Percentiles rank a stretch among this genome's conserved stretches.
Evolutionary conservation across 2,113 vertebrate genomes (phyloP).

Genomic region (Oryctolagus cuniculus): DNA sequence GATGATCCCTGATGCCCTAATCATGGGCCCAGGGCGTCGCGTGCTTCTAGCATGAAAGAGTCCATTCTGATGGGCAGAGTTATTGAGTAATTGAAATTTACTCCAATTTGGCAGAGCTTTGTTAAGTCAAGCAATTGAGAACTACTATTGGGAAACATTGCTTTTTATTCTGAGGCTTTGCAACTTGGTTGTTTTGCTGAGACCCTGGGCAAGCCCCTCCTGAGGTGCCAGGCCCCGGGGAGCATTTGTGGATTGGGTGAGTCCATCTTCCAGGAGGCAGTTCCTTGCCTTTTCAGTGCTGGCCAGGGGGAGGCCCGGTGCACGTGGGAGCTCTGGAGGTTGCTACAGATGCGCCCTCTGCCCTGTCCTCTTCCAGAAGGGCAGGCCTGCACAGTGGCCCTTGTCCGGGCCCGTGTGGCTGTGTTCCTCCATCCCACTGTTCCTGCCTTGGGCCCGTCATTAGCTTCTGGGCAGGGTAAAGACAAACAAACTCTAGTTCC

Average conservation of each 20-base stretch:
- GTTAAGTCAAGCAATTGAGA: slow-evolving; percentile 7
- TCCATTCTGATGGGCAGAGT: slow-evolving; percentile 43
- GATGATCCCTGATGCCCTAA: not conserved
- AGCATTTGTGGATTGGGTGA: not conserved
- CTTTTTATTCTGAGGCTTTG: not conserved
- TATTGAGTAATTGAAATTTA: slow-evolving; percentile 20
- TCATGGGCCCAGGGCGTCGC: not conserved
- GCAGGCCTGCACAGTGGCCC: not conserved
- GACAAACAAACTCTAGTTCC: not conserved
- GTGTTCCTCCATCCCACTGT: not conserved
- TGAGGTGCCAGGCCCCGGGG: not conserved
- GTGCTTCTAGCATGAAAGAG: slow-evolving; percentile 55
- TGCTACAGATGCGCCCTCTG: fast-evolving
- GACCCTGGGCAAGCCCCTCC: not conserved
- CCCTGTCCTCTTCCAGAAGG: not conserved
- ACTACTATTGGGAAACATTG: slow-evolving; percentile 36
- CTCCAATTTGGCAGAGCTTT: slow-evolving; percentile 48
- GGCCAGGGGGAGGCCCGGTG: not conserved
- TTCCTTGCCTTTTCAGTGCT: not conserved
- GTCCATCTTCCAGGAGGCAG: not conserved
- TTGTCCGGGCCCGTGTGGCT: not conserved
- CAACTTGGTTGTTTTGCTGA: not conserved
- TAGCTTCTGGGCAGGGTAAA: not conserved
- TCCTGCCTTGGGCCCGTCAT: not conserved
- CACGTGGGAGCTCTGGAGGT: not conserved